Base-by-base conservation (phyloP, 1,140 invertebrate genomes). In the Drosophila prosaltans region DNA sequence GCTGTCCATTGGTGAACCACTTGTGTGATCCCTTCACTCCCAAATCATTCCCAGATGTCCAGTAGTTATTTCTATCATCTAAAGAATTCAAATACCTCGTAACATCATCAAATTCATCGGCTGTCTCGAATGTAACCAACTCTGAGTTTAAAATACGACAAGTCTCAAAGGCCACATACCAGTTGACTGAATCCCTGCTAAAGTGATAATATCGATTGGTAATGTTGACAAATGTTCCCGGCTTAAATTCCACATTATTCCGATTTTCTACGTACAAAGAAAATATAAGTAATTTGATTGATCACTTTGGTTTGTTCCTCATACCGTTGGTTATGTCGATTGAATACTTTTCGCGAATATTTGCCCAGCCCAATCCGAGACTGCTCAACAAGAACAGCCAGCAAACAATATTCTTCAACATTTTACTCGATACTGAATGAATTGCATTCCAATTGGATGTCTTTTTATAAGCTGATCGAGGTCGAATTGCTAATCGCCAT, bases 41-140 rank as follows among this genome's bases (percentile, higher is more conserved):
- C 72, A 82, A 54, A 70, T 82, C 80, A 11, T 72, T 82, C 3
- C 73, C 73, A 2, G 73, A 80, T 3, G 72, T 79, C 81, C 77
- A 81, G 26, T 64, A 73, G 28, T 43, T 1, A 24, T 30, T 2
- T 16, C 39, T 2, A 41, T 32, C 2, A 2, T 11, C 3, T 63
- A 57, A 26, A 30, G 26, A 5, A 24, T 21, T 63, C 2, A 77
- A 43, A 43, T 61, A 32, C 1, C 9, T 26, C 26, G 41, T 21
- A 2, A 78, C 16, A 2, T 4, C 24, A 41, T 78, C 74, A 21
- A 77, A 78, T 10, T 78, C 75, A 1, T 11, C 30, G 8, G 64
- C 48, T 7, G 74, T 78, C 28, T 78, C 74, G 5, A 78, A 78
- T 8, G 74, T 72, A 0, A 78, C 74, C 26, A 78, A n/a, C 21